A percentile compares a stretch with the other conserved stretches of the same genome.
Conservation (phyloP, 2,797 vertebrate genomes). For the Esox masquinongy region DNA sequence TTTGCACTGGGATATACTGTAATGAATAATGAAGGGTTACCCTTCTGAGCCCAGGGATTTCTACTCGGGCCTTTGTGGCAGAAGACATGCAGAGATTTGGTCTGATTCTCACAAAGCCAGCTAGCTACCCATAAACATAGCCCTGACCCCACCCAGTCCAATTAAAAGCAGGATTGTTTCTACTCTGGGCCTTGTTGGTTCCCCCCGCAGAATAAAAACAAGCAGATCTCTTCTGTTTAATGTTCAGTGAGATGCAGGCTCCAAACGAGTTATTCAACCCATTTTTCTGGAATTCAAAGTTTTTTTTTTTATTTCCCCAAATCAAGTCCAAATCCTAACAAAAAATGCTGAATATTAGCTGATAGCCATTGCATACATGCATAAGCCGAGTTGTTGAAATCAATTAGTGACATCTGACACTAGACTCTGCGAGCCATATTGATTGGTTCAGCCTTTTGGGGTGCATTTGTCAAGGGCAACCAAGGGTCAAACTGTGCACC, state of each 20-base stretch:
- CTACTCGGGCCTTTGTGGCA: background rate
- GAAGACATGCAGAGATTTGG: background rate
- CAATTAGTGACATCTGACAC: conserved; percentile 72
- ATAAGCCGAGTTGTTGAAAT: conserved; percentile 60
- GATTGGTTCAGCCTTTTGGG: conserved; percentile 65
- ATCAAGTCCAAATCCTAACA: background rate
- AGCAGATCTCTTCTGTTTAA: background rate
- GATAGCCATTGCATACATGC: background rate
- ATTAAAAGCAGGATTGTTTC: background rate
- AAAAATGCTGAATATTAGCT: conserved; percentile 16
- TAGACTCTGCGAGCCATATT: conserved; percentile 58
- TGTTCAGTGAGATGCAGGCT: background rate
- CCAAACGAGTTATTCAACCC: background rate
- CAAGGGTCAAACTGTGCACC: conserved; percentile 67
- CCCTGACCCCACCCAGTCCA: background rate
- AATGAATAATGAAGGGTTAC: too few relatives aligned
- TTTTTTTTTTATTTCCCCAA: background rate
- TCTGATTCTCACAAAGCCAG: background rate
- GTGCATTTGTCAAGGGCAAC: conserved; percentile 71
- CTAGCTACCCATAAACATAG: background rate
- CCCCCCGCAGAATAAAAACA: background rate
- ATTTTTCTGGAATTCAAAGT: background rate
- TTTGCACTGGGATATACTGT: too few relatives aligned
- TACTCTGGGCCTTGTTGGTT: background rate
- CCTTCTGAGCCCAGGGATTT: too few relatives aligned